A percentile compares a stretch with the other conserved stretches of the same genome.
These are phyloP conservation scores for Spodoptera litura DNA, from an alignment of 1,140 invertebrate genomes.

Conservation along the genomic window DNA sequence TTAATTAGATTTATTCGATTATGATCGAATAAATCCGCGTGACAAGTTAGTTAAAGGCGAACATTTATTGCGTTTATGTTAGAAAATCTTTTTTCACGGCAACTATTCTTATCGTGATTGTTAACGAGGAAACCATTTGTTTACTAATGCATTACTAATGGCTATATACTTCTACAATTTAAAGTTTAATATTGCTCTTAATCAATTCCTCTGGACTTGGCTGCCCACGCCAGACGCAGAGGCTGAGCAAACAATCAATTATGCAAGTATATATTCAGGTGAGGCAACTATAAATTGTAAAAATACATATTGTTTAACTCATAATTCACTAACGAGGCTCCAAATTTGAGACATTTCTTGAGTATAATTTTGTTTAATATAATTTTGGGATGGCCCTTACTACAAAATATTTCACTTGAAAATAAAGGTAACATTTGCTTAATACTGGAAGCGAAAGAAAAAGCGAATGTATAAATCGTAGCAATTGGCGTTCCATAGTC, in stretches of 20 bases:
- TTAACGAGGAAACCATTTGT: slow-evolving; percentile 8
- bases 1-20: neutral
- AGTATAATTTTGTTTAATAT: no score
- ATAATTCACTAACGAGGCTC: no score
- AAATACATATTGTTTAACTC: no score
- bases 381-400: no score
- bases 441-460: no score
- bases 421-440: no score
- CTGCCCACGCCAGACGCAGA: neutral
- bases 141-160: slow-evolving; percentile 5
- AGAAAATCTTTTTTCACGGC: neutral
- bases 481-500: no score
- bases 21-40: neutral
- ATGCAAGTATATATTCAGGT: slow-evolving; percentile 3
- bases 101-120: neutral
- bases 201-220: neutral
- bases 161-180: neutral
- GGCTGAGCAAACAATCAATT: neutral
- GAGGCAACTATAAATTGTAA: neutral
- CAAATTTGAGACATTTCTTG: no score
- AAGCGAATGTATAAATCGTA: no score
- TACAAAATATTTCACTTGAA: no score
- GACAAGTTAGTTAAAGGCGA: neutral
- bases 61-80: neutral
- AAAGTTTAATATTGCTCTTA: neutral